phyloP scores from a whole-genome alignment of 2,888 invertebrate genomes.

The Hirtodrosophila confusa region DNA sequence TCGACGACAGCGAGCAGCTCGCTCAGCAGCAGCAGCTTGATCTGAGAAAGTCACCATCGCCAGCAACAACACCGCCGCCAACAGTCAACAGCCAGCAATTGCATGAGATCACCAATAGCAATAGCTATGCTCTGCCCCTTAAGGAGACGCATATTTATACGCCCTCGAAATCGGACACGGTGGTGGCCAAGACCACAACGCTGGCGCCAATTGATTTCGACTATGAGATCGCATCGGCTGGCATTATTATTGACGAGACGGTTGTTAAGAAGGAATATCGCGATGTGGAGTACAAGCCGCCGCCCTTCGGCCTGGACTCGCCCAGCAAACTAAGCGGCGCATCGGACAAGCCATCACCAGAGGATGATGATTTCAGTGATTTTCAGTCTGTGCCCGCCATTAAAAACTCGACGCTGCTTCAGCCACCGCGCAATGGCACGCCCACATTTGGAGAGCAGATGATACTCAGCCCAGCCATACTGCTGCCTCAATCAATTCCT shows the following conservation, averaged over 20 bases:
- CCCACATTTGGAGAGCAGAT: conserved; percentile 75
- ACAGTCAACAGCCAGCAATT: conserved; percentile 25
- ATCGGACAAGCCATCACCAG: conserved; percentile 25
- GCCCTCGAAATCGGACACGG: conserved; percentile 81
- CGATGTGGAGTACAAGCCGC: conserved; percentile 84
- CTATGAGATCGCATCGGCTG: conserved; percentile 83
- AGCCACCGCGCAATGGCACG: conserved; percentile 65
- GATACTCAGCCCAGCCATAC: conserved; percentile 83
- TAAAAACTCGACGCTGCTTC: conserved; percentile 30
- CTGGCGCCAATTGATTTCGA: conserved; percentile 82
- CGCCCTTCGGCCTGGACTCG: conserved; percentile 71
- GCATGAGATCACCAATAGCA: conserved; percentile 58
- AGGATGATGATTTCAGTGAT: conserved; percentile 85
- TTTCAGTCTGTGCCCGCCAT: conserved; percentile 83
- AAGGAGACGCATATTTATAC: conserved; percentile 84
- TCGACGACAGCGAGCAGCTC: conserved; percentile 63
- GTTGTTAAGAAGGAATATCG: conserved; percentile 84
- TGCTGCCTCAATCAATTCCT: conserved; percentile 81
- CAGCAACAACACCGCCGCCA: conserved; percentile 24
- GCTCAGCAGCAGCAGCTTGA: conserved; percentile 66
- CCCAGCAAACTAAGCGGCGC: conserved; percentile 34
- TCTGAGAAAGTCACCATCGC: conserved; percentile 56
- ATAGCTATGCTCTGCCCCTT: conserved; percentile 81
- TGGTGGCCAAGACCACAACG: conserved; percentile 72
- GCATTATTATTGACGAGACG: conserved; percentile 83